phyloP scores from a whole-genome alignment of 1,140 invertebrate species.

The Anastrepha obliqua region DNA sequence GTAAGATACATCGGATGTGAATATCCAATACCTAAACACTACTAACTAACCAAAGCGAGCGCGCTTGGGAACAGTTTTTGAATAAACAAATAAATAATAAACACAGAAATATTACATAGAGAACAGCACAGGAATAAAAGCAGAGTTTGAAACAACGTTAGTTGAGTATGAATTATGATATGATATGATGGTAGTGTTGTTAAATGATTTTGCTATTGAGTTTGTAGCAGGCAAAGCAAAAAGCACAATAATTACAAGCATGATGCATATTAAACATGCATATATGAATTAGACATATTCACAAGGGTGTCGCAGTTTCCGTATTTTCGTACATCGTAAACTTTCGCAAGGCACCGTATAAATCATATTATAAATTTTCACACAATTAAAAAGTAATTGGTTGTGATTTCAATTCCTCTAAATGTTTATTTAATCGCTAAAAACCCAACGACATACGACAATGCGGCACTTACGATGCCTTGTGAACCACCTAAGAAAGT shows the following conservation, averaged over 20 bases:
- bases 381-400: no score
- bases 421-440: no score
- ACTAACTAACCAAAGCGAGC: not conserved
- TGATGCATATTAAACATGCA: not conserved
- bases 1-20: not conserved
- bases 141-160: not conserved
- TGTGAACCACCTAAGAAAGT: not conserved
- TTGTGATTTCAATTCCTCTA: no score
- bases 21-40: not conserved
- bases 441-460: no score
- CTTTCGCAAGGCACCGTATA: no score
- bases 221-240: not conserved
- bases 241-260: not conserved
- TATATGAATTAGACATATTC: not conserved
- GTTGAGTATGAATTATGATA: not conserved
- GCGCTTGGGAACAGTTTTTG: not conserved
- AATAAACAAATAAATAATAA: not conserved
- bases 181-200: not conserved
- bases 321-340: no score
- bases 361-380: no score
- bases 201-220: not conserved
- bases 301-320: not conserved
- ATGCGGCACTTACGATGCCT: no score
- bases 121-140: not conserved
- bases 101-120: not conserved